phyloP scores from a whole-genome alignment of 2,888 invertebrate genomes.

The Limenitis camilla region DNA sequence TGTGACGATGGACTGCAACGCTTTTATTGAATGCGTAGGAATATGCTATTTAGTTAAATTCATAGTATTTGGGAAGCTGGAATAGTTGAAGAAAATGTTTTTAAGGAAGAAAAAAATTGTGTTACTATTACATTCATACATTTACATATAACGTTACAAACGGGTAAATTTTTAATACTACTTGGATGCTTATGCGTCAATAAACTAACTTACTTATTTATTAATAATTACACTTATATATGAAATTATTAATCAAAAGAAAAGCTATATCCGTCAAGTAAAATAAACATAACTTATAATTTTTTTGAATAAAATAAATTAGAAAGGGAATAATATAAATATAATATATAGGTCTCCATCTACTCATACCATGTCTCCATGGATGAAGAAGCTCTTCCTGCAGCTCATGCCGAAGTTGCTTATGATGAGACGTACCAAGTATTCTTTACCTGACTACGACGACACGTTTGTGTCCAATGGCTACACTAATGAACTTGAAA shows the following conservation, averaged over 20 bases:
- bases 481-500: conserved; percentile 87
- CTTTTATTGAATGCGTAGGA: conserved; percentile 38
- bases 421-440: conserved; percentile 93
- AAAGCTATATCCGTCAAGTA: too few species aligned
- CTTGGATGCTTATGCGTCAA: too few species aligned
- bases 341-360: conserved; percentile 83
- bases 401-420: conserved; percentile 92
- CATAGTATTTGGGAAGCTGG: background rate
- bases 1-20: conserved; percentile 30
- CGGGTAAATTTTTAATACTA: too few species aligned
- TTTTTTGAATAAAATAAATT: background rate
- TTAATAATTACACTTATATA: too few species aligned
- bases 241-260: too few species aligned
- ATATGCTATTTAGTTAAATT: background rate
- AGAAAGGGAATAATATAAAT: background rate
- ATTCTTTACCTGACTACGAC: conserved; percentile 88
- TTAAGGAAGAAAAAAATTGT: too few species aligned
- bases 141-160: too few species aligned
- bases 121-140: too few species aligned
- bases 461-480: conserved; percentile 86
- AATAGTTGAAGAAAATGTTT: background rate
- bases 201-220: too few species aligned
- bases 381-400: conserved; percentile 91
- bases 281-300: too few species aligned
- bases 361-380: conserved; percentile 94